Base-by-base conservation (phyloP, 2,113 vertebrate species). In the Phaethornis superciliosus region DNA sequence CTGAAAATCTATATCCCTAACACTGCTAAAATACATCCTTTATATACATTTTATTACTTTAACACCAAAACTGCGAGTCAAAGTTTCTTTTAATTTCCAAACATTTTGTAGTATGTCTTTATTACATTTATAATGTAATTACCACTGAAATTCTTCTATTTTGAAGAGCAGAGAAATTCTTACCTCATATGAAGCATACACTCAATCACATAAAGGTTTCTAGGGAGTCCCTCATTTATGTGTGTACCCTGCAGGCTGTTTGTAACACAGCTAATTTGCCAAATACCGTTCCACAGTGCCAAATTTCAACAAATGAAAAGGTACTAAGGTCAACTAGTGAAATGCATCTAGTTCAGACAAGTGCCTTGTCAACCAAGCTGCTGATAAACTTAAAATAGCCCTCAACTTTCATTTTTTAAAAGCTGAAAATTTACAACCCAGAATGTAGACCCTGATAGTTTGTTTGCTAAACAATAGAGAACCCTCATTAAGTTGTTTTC, bases 401-500 rank as follows among this genome's bases (percentile, higher is more conserved):
- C 67, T 82, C 75, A 95, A 64, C 51, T 80, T 67, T 69, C 88
- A 80, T 3, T 59, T 93, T 95, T 9, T 32, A 82, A 85, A 82
- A 77, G 63, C 55, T 33, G 26, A 49, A 9, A 80, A 91, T 88
- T 94, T 93, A 94, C 85, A 74, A 63, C 54, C 28, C 55, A 90
- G 68, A 72, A 87, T 1, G 16, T 33, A 87, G 26, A 92, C 90
- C 64, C 9, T 0, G 0, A 69, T 26, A 4, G 74, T 68, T 81
- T 93, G 89, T 94, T 96, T 93, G 26, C 82, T 93, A 93, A 95
- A 89, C 71, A 95, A 65, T 15, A 80, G 63, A 12, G 32, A 85
- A 46, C 4, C 21, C 32, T 77, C n/a, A 69, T 42, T 47, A n/a
- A 12, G 3, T 19, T 30, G n/a, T 54, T 76, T 62, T 19, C 78